Percentiles rank a stretch among this genome's conserved stretches.
These are phyloP conservation scores for Coluber constrictor DNA, from an alignment of 2,797 vertebrate genomes.

Conservation along the genomic window DNA sequence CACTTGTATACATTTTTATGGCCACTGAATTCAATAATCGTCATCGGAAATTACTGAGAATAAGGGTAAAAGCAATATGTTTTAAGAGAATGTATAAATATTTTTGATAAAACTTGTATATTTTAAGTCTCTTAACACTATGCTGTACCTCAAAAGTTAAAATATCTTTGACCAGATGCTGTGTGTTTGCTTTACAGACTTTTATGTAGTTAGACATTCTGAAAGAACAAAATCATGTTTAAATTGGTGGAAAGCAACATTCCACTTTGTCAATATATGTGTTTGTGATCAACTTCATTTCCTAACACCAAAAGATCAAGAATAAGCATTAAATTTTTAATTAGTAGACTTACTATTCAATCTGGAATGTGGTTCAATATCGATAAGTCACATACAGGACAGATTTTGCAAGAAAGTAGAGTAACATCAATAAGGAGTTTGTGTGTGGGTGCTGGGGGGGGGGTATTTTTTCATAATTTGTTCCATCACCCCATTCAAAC, in stretches of 20 bases:
- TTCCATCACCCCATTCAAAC: conserved; percentile 1
- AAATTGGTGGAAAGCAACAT: conserved; percentile 43
- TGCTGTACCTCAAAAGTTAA: conserved; percentile 78
- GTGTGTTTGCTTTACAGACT: conserved; percentile 48
- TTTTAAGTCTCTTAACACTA: conserved; percentile 78
- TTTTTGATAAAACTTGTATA: conserved; percentile 81
- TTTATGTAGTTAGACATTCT: conserved; percentile 47
- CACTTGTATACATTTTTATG: conserved; percentile 42
- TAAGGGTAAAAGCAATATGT: conserved; percentile 76
- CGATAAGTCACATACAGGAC: not conserved
- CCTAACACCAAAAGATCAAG: conserved; percentile 40
- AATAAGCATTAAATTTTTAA: conserved; percentile 43
- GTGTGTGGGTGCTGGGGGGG: not conserved
- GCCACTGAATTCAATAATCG: conserved; percentile 71
- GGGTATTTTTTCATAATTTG: not conserved
- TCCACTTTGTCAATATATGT: conserved; percentile 34
- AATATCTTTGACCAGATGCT: conserved; percentile 66
- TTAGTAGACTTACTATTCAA: not conserved
- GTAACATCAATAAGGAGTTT: not conserved
- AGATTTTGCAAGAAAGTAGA: not conserved
- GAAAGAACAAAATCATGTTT: conserved; percentile 20
- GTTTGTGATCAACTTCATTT: conserved; percentile 16
- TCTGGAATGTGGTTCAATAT: not conserved
- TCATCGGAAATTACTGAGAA: conserved; percentile 71
- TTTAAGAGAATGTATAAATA: conserved; percentile 80